phyloP scores from a whole-genome alignment of 2,113 vertebrate species.

The human (Homo sapiens) region DNA sequence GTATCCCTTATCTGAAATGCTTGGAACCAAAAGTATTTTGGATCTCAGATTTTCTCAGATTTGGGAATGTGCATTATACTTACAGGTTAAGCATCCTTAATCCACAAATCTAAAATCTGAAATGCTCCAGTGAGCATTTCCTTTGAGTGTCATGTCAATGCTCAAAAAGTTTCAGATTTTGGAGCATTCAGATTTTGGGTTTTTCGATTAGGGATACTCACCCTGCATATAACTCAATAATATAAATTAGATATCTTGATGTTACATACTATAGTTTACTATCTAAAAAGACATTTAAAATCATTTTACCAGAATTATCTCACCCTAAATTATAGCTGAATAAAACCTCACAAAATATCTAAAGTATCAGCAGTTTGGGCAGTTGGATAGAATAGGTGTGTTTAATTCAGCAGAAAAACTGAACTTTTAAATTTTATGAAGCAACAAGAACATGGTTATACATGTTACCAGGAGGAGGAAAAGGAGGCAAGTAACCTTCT shows the following conservation, averaged over 20 bases:
- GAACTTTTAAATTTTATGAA: neutral
- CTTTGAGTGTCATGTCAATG: neutral
- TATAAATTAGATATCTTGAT: constrained; percentile 8
- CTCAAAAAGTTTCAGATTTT: neutral
- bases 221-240: neutral
- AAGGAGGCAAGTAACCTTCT: neutral
- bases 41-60: neutral
- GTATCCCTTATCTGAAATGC: neutral
- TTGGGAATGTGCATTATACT: neutral
- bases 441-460: neutral
- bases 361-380: neutral
- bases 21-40: neutral
- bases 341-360: neutral
- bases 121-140: neutral
- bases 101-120: neutral
- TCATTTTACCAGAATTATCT: constrained; percentile 3
- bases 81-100: neutral
- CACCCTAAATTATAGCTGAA: neutral
- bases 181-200: neutral
- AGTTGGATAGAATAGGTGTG: neutral
- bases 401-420: neutral
- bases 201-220: neutral
- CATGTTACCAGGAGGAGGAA: neutral
- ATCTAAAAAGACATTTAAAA: constrained; percentile 32
- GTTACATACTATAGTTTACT: neutral